Evolutionary conservation across 2,113 vertebrate species (phyloP).

Genomic region (Motacilla tschutschensis): DNA sequence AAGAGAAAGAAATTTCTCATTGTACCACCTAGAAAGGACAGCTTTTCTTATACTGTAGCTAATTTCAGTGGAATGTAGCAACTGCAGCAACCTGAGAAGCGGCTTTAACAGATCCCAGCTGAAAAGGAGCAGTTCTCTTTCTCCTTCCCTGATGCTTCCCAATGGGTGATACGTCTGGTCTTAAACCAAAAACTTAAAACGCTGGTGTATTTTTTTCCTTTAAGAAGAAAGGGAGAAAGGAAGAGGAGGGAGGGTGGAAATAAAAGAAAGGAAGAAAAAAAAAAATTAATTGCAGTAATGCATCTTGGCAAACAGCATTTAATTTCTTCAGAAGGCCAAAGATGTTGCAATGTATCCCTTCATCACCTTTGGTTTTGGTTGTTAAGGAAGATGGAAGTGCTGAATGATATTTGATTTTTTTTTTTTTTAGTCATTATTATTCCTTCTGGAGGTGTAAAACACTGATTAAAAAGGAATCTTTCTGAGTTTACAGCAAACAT

Average conservation of each 20-base stretch:
- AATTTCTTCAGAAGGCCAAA: not conserved
- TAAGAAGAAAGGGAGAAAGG: not conserved
- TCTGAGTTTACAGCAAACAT: not conserved
- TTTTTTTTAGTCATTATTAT: not conserved
- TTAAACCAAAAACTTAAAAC: not conserved
- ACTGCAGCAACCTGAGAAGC: not conserved
- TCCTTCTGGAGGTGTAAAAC: not conserved
- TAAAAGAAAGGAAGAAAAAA: not conserved
- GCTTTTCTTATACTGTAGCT: not conserved
- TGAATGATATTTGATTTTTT: not conserved
- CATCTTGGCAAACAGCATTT: not conserved
- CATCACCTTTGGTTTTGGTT: not conserved
- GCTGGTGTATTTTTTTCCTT: not conserved
- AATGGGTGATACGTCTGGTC: not conserved
- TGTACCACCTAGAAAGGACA: not conserved
- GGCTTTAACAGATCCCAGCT: not conserved
- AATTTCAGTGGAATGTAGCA: not conserved
- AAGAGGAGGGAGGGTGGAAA: not conserved
- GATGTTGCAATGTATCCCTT: not conserved
- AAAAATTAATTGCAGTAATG: not conserved
- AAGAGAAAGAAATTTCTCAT: not conserved
- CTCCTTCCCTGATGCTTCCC: not conserved
- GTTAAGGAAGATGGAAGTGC: not conserved
- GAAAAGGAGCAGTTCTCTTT: not conserved
- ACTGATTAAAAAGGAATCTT: not conserved